A percentile compares a stretch with the other conserved stretches of the same genome.
Evolutionary conservation across 2,113 vertebrate genomes (phyloP).

Genomic region (Odontesthes bonariensis): DNA sequence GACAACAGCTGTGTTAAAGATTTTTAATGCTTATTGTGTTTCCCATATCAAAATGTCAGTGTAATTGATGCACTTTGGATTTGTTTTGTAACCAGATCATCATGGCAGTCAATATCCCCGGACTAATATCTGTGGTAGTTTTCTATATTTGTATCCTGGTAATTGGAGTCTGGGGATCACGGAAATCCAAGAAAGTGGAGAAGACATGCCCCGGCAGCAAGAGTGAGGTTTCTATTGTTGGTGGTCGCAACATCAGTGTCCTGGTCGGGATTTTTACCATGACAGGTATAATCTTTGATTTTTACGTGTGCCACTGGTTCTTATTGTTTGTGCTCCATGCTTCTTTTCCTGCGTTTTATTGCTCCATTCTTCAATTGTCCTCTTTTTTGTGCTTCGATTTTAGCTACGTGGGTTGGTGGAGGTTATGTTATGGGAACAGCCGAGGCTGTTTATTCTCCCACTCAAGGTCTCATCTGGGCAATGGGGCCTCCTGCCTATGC

Average conservation of each 20-base stretch:
- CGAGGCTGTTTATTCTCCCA: slow-evolving; percentile 84
- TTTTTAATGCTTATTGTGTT: not conserved
- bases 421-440: slow-evolving; percentile 84
- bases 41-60: not conserved
- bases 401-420: slow-evolving; percentile 87
- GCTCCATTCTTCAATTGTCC: not conserved
- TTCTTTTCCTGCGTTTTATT: not conserved
- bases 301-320: not conserved
- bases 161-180: slow-evolving; percentile 83
- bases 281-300: slow-evolving; percentile 49
- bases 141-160: slow-evolving; percentile 79
- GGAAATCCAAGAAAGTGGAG: slow-evolving; percentile 81
- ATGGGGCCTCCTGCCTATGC: slow-evolving; percentile 80
- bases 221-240: slow-evolving; percentile 79
- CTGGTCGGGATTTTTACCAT: slow-evolving; percentile 61
- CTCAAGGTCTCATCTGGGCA: slow-evolving; percentile 84
- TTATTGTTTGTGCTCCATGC: not conserved
- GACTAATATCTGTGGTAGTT: slow-evolving; percentile 72
- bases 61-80: not conserved
- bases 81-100: slow-evolving; percentile 26
- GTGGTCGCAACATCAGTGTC: slow-evolving; percentile 66
- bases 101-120: slow-evolving; percentile 67
- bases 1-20: not conserved
- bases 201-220: slow-evolving; percentile 66
- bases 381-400: slow-evolving; percentile 17